Percentiles rank a stretch among this genome's conserved stretches.
Evolutionary conservation across 2,888 invertebrate species (phyloP).

Genomic region (Osmoderma eremita): DNA sequence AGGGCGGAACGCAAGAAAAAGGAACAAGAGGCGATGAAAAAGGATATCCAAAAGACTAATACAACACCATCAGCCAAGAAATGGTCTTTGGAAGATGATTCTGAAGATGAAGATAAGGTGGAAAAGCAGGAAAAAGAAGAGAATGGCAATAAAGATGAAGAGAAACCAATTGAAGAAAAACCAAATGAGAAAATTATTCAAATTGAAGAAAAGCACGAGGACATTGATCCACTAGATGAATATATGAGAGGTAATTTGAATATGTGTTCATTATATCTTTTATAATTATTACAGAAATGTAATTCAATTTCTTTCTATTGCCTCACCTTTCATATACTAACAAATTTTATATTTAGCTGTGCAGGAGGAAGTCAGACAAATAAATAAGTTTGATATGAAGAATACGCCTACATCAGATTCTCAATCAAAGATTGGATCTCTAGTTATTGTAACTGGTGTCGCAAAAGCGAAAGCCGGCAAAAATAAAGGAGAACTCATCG

Average conservation of each 20-base stretch:
- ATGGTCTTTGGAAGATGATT: slow-evolving; percentile 97
- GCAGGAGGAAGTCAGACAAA: slow-evolving; percentile 84
- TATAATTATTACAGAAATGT: background rate
- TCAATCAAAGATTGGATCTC: slow-evolving; percentile 68
- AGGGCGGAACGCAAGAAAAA: slow-evolving; percentile 91
- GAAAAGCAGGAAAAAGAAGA: slow-evolving; percentile 54
- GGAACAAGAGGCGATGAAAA: slow-evolving; percentile 82
- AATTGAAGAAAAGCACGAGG: slow-evolving; percentile 68
- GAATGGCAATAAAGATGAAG: slow-evolving; percentile 45
- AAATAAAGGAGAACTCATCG: slow-evolving; percentile 97
- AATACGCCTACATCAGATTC: slow-evolving; percentile 62
- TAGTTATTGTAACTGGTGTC: slow-evolving; percentile 85
- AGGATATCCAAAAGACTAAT: slow-evolving; percentile 73
- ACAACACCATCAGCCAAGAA: slow-evolving; percentile 75
- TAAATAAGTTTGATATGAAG: slow-evolving; percentile 76
- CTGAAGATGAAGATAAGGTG: slow-evolving; percentile 83
- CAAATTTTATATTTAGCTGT: slow-evolving; percentile 59
- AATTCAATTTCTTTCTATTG: background rate
- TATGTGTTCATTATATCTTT: slow-evolving; percentile 8
- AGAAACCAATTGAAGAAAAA: slow-evolving; percentile 52
- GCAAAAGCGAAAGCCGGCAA: slow-evolving; percentile 82
- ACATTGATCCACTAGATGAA: slow-evolving; percentile 96
- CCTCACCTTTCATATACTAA: background rate
- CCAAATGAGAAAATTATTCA: slow-evolving; percentile 51
- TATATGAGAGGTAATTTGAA: slow-evolving; percentile 83